These are phyloP conservation scores for Apamea crenata DNA, from an alignment of 2,888 invertebrate species.

Conservation along the genomic window DNA sequence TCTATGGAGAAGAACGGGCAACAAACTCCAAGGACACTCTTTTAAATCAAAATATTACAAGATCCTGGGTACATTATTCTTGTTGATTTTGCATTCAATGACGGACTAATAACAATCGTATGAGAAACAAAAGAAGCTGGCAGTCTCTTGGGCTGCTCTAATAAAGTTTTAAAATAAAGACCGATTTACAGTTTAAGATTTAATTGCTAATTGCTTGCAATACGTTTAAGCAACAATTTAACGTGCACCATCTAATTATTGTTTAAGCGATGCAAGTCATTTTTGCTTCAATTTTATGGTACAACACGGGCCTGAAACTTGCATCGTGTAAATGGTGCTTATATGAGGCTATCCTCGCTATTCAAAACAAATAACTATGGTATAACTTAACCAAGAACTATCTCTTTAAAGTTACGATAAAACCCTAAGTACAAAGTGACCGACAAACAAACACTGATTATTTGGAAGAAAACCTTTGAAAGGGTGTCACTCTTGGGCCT, in stretches of 20 bases:
- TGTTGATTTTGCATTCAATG: background rate
- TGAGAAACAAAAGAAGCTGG: background rate
- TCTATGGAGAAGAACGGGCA: background rate
- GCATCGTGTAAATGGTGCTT: background rate
- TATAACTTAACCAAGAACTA: slow-evolving; percentile 20
- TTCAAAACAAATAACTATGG: background rate
- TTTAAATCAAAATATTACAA: background rate
- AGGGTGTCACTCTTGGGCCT: slow-evolving; percentile 43
- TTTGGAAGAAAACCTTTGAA: slow-evolving; percentile 46
- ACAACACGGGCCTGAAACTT: background rate
- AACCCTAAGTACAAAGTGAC: slow-evolving; percentile 3
- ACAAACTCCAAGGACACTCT: background rate
- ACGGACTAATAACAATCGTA: background rate
- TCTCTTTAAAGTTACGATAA: slow-evolving; percentile 9
- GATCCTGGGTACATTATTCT: background rate
- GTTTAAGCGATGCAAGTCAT: background rate
- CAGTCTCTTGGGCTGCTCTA: background rate
- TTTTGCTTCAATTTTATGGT: background rate
- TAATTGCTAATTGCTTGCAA: background rate
- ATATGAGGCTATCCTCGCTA: background rate
- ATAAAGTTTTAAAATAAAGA: background rate
- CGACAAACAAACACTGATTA: slow-evolving; percentile 41
- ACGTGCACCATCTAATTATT: background rate
- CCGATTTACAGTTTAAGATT: background rate
- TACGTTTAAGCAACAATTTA: no score